Evolutionary conservation across 1,140 invertebrate genomes (phyloP).

Genomic region (Cheumatopsyche charites): DNA sequence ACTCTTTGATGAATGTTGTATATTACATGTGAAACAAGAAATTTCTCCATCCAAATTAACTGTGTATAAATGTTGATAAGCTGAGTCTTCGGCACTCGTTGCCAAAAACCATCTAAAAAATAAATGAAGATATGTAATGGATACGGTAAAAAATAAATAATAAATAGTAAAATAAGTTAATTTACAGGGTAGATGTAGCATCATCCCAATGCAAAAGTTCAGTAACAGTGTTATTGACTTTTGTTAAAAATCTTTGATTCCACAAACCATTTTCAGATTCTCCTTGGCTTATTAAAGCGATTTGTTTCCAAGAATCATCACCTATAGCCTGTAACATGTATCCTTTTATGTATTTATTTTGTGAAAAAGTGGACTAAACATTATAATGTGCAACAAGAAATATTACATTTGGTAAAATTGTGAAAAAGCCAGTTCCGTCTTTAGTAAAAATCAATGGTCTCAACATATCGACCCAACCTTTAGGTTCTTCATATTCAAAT

Average conservation of each 20-base stretch:
- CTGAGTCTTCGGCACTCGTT: slow-evolving; percentile 65
- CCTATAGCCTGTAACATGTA: slow-evolving; percentile 52
- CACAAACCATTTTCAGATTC: slow-evolving; percentile 46
- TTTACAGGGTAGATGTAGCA: slow-evolving; percentile 55
- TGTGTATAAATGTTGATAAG: slow-evolving; percentile 69
- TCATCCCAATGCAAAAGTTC: slow-evolving; percentile 81
- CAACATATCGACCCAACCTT: slow-evolving; percentile 60
- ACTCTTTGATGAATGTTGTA: slow-evolving; percentile 59
- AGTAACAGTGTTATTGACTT: slow-evolving; percentile 65
- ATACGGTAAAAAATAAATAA: slow-evolving; percentile 7
- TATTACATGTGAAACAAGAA: slow-evolving; percentile 66
- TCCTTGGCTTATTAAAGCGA: slow-evolving; percentile 53
- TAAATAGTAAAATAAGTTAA: slow-evolving; percentile 27
- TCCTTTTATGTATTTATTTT: slow-evolving; percentile 19
- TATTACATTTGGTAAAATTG: slow-evolving; percentile 58
- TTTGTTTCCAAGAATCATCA: slow-evolving; percentile 56
- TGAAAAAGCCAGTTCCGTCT: slow-evolving; percentile 55
- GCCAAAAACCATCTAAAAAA: slow-evolving; percentile 72
- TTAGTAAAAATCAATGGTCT: slow-evolving; percentile 54
- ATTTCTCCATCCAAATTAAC: slow-evolving; percentile 53
- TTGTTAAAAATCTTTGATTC: slow-evolving; percentile 50
- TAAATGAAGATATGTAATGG: not conserved
- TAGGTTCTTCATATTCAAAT: slow-evolving; percentile 54
- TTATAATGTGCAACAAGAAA: no score
- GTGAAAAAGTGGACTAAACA: not conserved